phyloP scores from a whole-genome alignment of 2,113 vertebrate species.

The Saiga tatarica region DNA sequence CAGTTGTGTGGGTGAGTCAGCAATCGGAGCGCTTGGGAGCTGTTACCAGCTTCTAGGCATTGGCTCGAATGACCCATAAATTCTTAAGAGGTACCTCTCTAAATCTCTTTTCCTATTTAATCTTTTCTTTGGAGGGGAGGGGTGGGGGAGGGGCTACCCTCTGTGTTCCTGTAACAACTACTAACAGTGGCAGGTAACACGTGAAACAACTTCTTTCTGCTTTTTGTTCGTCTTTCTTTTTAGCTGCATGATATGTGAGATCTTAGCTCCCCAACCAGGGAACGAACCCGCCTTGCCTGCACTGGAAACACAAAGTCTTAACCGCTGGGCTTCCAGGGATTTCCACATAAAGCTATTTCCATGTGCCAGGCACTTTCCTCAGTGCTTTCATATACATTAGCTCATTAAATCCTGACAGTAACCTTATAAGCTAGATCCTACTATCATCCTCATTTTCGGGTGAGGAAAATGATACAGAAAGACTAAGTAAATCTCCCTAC shows the following conservation, averaged over 20 bases:
- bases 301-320: neutral
- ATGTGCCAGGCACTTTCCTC: neutral
- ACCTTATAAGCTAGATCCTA: neutral
- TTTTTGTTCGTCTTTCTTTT: neutral
- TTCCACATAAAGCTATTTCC: neutral
- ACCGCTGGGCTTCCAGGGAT: neutral
- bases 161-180: neutral
- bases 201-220: neutral
- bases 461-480: neutral
- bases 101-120: neutral
- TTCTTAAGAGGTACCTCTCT: neutral
- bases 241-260: neutral
- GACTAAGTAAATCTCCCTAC: neutral
- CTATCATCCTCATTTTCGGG: neutral
- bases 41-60: neutral
- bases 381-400: neutral
- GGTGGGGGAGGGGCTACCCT: neutral
- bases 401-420: neutral
- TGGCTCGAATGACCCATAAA: neutral
- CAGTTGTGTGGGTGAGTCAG: neutral
- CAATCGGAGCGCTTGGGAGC: neutral
- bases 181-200: neutral
- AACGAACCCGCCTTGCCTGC: fast-evolving
- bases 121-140: neutral
- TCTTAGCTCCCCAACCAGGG: neutral